Evolutionary conservation across 2,113 vertebrate species (phyloP), one percentile per base, ranked within the genome.

Genomic region (Brevimyrus niger): DNA sequence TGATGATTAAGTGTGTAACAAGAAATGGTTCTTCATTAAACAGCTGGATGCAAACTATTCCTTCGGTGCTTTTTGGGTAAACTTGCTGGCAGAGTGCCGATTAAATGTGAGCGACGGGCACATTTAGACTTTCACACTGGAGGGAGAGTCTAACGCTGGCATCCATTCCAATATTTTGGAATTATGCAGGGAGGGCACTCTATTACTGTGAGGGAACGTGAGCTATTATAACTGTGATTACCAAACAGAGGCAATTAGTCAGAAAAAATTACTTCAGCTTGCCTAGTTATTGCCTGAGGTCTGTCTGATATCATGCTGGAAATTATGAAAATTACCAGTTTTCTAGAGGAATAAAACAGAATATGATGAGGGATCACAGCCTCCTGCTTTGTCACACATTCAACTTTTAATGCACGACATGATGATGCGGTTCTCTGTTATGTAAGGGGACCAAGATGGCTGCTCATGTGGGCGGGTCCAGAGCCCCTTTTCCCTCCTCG

Each of bases 201-300:
- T 51, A 87, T 90, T 87, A 87, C 61, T 19, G 21, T n/a, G 76
- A 89, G 35, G 44, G 85, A 87, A 55, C 46, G 27, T n/a, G 47
- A 46, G 27, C 89, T 86, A 89, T 89, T 65, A 89, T 73, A 69
- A 53, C 85, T 48, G 58, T 87, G 89, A 87, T 87, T 87, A 80
- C 86, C 48, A 90, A 87, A 87, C 89, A 87, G 86, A 90, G 80
- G 65, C 61, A 90, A 90, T 90, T 87, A 89, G 42, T 80, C 47
- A 87, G 61, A 55, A 87, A 90, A 87, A 87, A 87, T 82, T 35
- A 55, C 85, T 76, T 87, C 65, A 55, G 89, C 42, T 65, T 21
- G 84, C 85, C 50, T 27, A 58, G 89, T 87, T 86, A 90, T 87
- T 90, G 85, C 86, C 86, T 46, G 44, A 89, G 84, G 21, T 23